Conservation (phyloP, 2,113 vertebrate genomes). For the Chiloscyllium plagiosum region DNA sequence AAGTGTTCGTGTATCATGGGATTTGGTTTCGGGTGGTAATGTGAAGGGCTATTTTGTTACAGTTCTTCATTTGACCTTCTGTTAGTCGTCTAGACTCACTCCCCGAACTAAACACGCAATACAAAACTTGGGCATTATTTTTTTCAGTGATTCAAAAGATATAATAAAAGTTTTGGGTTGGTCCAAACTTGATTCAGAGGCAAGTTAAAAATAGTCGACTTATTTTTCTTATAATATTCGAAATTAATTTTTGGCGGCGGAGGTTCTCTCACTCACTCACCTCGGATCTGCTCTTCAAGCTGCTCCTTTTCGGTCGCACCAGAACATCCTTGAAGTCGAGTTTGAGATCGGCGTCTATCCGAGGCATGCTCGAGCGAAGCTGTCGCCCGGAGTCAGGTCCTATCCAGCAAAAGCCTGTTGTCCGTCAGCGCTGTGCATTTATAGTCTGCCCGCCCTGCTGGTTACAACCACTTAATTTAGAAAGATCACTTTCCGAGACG, state of each 20-base stretch:
- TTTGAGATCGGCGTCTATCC: constrained; percentile 89
- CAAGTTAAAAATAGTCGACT: background rate
- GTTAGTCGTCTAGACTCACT: background rate
- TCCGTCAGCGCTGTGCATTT: constrained; percentile 62
- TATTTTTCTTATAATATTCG: background rate
- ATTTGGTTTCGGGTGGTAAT: background rate
- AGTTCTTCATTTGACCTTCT: background rate
- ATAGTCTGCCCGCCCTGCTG: constrained; percentile 54
- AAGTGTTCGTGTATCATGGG: background rate
- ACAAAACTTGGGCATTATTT: background rate
- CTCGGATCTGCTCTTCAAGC: constrained; percentile 91
- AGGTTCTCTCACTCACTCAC: constrained; percentile 53
- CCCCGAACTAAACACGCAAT: background rate
- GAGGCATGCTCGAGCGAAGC: constrained; percentile 69
- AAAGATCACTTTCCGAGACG: constrained; percentile 47
- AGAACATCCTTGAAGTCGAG: constrained; percentile 98
- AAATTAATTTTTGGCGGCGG: background rate
- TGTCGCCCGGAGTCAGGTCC: background rate
- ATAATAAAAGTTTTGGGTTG: background rate
- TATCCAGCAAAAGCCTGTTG: constrained; percentile 65
- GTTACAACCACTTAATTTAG: constrained; percentile 72
- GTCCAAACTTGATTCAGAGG: background rate
- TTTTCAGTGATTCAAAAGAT: background rate
- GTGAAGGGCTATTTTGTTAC: background rate
- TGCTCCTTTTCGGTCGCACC: constrained; percentile 92